phyloP scores from a whole-genome alignment of 2,797 vertebrate species.

The Borostomias antarcticus region DNA sequence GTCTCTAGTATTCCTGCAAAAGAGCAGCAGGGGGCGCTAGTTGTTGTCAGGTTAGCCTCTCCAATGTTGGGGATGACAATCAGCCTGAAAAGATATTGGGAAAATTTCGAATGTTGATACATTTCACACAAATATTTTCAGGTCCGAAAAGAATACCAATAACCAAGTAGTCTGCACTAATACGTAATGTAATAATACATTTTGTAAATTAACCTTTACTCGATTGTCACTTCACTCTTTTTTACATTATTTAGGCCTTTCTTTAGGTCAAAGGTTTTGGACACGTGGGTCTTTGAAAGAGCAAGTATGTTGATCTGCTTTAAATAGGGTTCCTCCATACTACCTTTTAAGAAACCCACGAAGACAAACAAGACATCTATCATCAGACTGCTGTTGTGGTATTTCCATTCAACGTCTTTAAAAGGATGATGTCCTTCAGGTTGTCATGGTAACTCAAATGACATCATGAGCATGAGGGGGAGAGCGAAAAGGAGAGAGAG shows the following conservation, averaged over 20 bases:
- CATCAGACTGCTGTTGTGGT: conserved; percentile 22
- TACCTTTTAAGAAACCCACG: conserved; percentile 8
- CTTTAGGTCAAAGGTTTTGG: no score
- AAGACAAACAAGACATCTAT: conserved; percentile 24
- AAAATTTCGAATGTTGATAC: not conserved
- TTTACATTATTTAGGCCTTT: not conserved
- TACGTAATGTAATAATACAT: no score
- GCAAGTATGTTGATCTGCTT: not conserved
- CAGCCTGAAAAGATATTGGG: not conserved
- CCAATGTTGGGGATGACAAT: not conserved
- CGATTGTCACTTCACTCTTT: not conserved
- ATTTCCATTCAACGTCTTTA: conserved; percentile 44
- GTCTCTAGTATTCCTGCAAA: conserved; percentile 18
- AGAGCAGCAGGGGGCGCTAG: conserved; percentile 44
- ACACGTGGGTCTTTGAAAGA: no score
- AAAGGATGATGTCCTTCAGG: conserved; percentile 64
- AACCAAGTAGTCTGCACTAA: not conserved
- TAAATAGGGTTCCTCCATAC: not conserved
- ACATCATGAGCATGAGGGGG: conserved; percentile 37
- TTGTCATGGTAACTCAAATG: conserved; percentile 66
- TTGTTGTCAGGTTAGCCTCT: conserved; percentile 8
- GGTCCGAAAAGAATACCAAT: not conserved
- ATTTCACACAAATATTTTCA: not conserved
- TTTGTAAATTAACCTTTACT: no score
- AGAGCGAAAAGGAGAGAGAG: not conserved